Evolutionary conservation across 2,113 vertebrate genomes (phyloP), one percentile per base, ranked within the genome.

Genomic region (Pedionomus torquatus): DNA sequence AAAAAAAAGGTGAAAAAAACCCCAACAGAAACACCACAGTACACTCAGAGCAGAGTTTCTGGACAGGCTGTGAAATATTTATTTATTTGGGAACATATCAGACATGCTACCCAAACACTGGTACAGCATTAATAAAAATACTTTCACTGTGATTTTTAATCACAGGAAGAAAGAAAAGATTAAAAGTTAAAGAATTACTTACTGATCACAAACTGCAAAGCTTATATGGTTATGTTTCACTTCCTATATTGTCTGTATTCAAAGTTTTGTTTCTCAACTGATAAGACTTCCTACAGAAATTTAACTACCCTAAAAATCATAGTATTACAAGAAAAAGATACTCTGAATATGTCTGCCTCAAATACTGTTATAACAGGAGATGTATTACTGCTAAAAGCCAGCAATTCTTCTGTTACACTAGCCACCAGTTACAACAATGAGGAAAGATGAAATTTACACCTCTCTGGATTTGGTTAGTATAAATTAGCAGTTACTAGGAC

Each of bases 381-480:
- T 95, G 5, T 65, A 44, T 17, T 75, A 57, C 21, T 76, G 37
- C 19, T 61, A 94, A 92, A 86, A 94, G 72, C 20, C 51, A 93
- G 31, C 35, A 89, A 66, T 78, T 86, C 31, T 79, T 89, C 52
- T 84, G 28, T 60, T 68, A 55, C 60, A 92, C 28, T 28, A 90
- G 52, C 39, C 74, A 71, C 14, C 14, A 84, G 48, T 68, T 87
- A 65, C 52, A 87, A 58, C 44, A 86, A 15, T n/a, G 77, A 95
- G 77, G 57, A 91, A 89, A 93, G 54, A 87, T 2, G 77, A 81
- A 95, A 92, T 95, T 95, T 96, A 97, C 96, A 96, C 95, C 89
- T 92, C 35, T 7, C 37, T 91, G 48, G 28, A 82, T 91, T 84
- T 91, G 13, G 69, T 89, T 89, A 31, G 28, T 69, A 76, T 24